Base-by-base conservation (phyloP, 2,888 invertebrate species). In the Sceliomorpha sp. region DNA sequence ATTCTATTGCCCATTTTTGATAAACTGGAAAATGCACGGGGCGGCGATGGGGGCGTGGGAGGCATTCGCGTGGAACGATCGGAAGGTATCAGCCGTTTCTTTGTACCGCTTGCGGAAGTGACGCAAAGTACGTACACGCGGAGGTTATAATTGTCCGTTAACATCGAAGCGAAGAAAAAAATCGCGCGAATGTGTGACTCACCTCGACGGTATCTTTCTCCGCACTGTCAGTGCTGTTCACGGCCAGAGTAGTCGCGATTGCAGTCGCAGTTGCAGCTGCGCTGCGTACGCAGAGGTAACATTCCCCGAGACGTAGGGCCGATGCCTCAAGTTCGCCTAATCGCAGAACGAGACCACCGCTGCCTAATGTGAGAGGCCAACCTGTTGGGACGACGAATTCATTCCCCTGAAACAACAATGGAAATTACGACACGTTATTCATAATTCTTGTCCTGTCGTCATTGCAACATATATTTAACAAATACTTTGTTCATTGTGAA, bases 361-460 rank as follows among this genome's bases (percentile, higher is more conserved):
- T 86, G 77, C 90, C 91, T 80, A 92, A 89, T 83, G 91, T 91
- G 86, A 93, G 88, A 66, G 93, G 93, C 93, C 93, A 93, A 86
- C 93, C 93, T 82, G 89, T 86, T 74, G 91, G 91, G 79, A 90
- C 85, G 70, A 88, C 89, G 73, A 89, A 86, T 81, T 90, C 89
- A 86, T 90, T 87, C 79, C 89, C 89, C 93, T 93, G 90, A 90
- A 79, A 72, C 50, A 66, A 56, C 71, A 50, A 45, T 51, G 27
- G 13, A 53, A n/a, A n/a, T n/a, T n/a, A n/a, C n/a, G n/a, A n/a
- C n/a, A n/a, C n/a, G n/a, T n/a, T n/a, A n/a, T n/a, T n/a, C n/a
- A n/a, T n/a, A n/a, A n/a, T n/a, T n/a, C n/a, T n/a, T n/a, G n/a
- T n/a, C n/a, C n/a, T n/a, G n/a, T n/a, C n/a, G n/a, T n/a, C n/a